Percentiles rank a stretch among this genome's conserved stretches.
Conservation (phyloP, 2,797 vertebrate species). For the Gobio occitaniae region DNA sequence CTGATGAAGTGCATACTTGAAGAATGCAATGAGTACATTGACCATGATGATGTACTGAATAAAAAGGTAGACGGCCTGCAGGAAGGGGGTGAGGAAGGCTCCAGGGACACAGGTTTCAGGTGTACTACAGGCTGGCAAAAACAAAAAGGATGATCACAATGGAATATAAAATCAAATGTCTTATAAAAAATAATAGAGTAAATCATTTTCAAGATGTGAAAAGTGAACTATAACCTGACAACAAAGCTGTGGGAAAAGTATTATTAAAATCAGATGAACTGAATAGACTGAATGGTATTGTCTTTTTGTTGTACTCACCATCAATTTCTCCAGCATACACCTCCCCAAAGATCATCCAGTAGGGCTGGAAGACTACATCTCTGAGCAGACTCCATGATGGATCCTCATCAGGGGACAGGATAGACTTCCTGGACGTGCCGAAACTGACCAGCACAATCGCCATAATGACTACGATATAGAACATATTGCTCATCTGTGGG, state of each 20-base stretch:
- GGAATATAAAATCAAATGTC: slow-evolving; percentile 2
- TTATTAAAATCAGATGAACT: neutral
- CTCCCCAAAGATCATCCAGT: slow-evolving; percentile 99
- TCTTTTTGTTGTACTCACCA: slow-evolving; percentile 74
- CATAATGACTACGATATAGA: slow-evolving; percentile 98
- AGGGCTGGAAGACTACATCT: slow-evolving; percentile 93
- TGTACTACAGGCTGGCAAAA: slow-evolving; percentile 82
- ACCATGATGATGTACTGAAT: slow-evolving; percentile 99
- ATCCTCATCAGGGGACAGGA: slow-evolving; percentile 89
- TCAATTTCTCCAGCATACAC: slow-evolving; percentile 92
- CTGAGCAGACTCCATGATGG: slow-evolving; percentile 90
- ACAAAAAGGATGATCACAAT: slow-evolving; percentile 54
- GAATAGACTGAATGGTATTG: neutral
- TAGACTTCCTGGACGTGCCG: slow-evolving; percentile 93
- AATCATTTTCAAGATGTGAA: neutral
- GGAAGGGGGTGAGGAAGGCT: slow-evolving; percentile 88
- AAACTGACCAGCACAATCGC: slow-evolving; percentile 94
- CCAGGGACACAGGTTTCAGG: slow-evolving; percentile 83
- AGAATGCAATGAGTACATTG: slow-evolving; percentile 96
- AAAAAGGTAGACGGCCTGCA: slow-evolving; percentile 97
- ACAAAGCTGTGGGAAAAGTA: neutral
- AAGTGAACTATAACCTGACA: neutral
- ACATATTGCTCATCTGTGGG: slow-evolving; percentile 93
- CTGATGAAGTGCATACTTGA: slow-evolving; percentile 85
- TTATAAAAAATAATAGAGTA: neutral